Conservation (phyloP, 1,140 invertebrate genomes). For the Drosophila pruinosa region DNA sequence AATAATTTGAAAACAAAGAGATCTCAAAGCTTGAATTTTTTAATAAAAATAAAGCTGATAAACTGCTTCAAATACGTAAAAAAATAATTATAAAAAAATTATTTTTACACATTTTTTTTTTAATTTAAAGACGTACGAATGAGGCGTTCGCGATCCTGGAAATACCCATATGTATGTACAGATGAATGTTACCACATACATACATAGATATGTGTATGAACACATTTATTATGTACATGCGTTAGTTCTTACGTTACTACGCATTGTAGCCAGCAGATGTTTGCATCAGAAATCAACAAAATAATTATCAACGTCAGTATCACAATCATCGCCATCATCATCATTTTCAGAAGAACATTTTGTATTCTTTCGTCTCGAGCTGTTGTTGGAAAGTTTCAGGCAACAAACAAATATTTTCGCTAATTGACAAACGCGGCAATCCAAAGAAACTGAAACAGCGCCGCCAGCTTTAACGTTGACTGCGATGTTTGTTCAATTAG, state of each 20-base stretch:
- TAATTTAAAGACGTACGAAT: too few relatives aligned
- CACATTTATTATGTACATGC: too few relatives aligned
- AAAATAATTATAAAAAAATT: too few relatives aligned
- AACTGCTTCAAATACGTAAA: too few relatives aligned
- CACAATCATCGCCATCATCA: slow-evolving; percentile 1
- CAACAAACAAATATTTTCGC: slow-evolving; percentile 42
- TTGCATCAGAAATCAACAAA: not conserved
- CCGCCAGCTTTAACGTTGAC: slow-evolving; percentile 4
- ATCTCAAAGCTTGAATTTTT: too few relatives aligned
- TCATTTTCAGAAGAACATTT: slow-evolving; percentile 2
- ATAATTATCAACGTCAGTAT: not conserved
- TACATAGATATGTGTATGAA: too few relatives aligned
- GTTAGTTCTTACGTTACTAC: slow-evolving; percentile 6
- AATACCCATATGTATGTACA: too few relatives aligned
- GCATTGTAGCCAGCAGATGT: not conserved
- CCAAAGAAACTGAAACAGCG: slow-evolving; percentile 20
- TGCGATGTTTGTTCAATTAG: slow-evolving; percentile 66
- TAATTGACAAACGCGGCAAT: slow-evolving; percentile 42
- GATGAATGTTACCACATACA: too few relatives aligned
- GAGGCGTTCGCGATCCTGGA: too few relatives aligned
- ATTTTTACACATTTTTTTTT: too few relatives aligned
- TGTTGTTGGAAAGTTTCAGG: slow-evolving; percentile 28
- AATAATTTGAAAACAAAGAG: too few relatives aligned
- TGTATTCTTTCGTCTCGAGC: slow-evolving; percentile 10
- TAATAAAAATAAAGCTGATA: too few relatives aligned